Base-by-base conservation (phyloP, 2,888 invertebrate species). In the Amphipoea lucens region DNA sequence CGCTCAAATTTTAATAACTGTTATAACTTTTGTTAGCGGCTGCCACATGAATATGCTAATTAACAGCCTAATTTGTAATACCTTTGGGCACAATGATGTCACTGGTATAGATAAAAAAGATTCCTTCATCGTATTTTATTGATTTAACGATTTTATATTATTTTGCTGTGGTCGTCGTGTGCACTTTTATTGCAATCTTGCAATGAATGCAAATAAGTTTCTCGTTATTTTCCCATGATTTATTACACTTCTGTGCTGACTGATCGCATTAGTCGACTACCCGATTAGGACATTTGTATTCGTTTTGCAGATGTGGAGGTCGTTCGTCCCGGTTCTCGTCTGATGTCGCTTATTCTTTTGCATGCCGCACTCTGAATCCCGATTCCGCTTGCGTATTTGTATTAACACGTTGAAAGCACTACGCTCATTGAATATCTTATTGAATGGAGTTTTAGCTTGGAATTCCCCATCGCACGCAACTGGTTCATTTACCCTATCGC, bases 291-390 rank as follows among this genome's bases (percentile, higher is more conserved):
- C 93, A 95, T 96, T 96, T 93, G 95, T 96, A 96, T 96, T 96
- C 96, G 93, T 90, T 93, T 91, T 91, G 94, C 94, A 91, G 88
- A 89, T 90, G 76, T 93, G 89, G 95, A 96, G 96, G 96, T 96
- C 96, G 96, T 97, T 97, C 96, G 96, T 95, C 96, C 96, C 96
- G 96, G 96, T 90, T 94, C 95, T 96, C 90, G 95, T 92, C 92
- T 93, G 92, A 93, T 92, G 92, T 92, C 90, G 91, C 91, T 91
- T 93, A 94, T 94, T 93, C 95, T 95, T 95, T 94, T 92, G 93
- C 93, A 92, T 92, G 92, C 94, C 94, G 93, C 92, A 90, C 82
- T 90, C 86, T 85, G 89, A 93, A 94, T 94, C 92, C 90, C 80
- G 92, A 96, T 95, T 95, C 95, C 84, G 90, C 85, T 86, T 93